Evolutionary conservation across 2,888 invertebrate genomes (phyloP), one percentile per base, ranked within the genome.

Genomic region (Nomada flava): DNA sequence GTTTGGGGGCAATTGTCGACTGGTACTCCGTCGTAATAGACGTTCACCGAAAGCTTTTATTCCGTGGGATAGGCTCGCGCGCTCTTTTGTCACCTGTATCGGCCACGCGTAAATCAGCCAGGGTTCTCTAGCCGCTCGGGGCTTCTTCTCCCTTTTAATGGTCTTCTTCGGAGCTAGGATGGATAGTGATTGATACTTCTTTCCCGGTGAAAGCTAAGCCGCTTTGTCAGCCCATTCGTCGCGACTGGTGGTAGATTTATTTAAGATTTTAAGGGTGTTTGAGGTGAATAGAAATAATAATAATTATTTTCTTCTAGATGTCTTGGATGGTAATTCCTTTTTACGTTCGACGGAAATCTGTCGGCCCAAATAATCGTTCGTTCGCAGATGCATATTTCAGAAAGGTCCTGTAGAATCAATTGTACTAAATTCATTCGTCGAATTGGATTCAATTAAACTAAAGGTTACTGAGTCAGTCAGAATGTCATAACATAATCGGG

Each of bases 21-120:
- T 79, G 82, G 76, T 82, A 86, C 78, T 78, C 65, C 74, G 69
- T 70, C 70, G 83, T 86, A 85, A 86, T 83, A 85, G 84, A 84
- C 76, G 72, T 71, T 83, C 75, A 69, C 78, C 76, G 79, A 86
- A 79, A 86, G 76, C 86, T 76, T 84, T 77, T 79, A 79, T 79
- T 73, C 74, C 72, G 64, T 74, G 72, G 75, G 79, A 78, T 74
- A 76, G 80, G 68, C 72, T 73, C 64, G 68, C 75, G 64, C 77
- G 71, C 67, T 82, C 79, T 84, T 82, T 77, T 79, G 79, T 84
- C 82, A 80, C 76, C 74, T 84, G 65, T 77, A 84, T 81, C 68
- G 78, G 50, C 29, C 65, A 65, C 57, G 59, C 64, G 72, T 83
- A 78, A 85, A 82, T 84, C 79, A 82, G 47, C 71, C 71, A 13